Base-by-base conservation (phyloP, 2,888 invertebrate species). In the Ashinkailepas kermadecensis region DNA sequence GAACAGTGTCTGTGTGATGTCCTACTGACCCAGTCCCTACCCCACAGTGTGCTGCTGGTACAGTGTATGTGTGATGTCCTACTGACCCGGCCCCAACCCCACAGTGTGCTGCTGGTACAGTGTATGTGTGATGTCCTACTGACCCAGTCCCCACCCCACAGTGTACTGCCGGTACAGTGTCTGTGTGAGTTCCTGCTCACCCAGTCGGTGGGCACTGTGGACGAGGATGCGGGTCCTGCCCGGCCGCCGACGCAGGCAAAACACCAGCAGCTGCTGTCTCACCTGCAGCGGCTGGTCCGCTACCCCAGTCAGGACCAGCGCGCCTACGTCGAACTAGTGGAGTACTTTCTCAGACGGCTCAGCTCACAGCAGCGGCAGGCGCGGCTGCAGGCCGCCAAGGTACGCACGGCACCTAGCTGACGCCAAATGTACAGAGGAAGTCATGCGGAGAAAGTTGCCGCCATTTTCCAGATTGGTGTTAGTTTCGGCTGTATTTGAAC, bases 111-210 rank as follows among this genome's bases (percentile, higher is more conserved):
- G 39, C 39, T 4, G 39, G 39, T 39, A 39, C 39, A 39, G 39
- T 39, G 39, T 39, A 1, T 39, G 18, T 62, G 15, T 62, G 62
- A 62, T 1, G 62, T 62, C 18, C 8, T 12, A 21, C 62, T 62
- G 62, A 39, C 39, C 18, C 67, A 56, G n/a, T 39, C 80, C 39
- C 39, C 39, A 4, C 39, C 39, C 39, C 39, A 39, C 39, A 39
- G 39, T 39, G 74, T 74, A 85, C 89, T 99, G 39, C 98, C 98
- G 0, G 96, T 98, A n/a, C 97, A 97, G 86, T 98, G 97, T 87
- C 90, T 99, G 80, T 98, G 98, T 89, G 98, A 98, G 89, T 97
- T 97, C 89, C 90, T 98, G 80, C 90, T 97, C 3, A 89, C 89
- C 18, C 67, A 67, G n/a, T 39, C 80, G 54, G 67, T 12, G n/a